Percentiles rank a stretch among this genome's conserved stretches.
Conservation (phyloP, 2,113 vertebrate genomes). For the Gulo gulo region DNA sequence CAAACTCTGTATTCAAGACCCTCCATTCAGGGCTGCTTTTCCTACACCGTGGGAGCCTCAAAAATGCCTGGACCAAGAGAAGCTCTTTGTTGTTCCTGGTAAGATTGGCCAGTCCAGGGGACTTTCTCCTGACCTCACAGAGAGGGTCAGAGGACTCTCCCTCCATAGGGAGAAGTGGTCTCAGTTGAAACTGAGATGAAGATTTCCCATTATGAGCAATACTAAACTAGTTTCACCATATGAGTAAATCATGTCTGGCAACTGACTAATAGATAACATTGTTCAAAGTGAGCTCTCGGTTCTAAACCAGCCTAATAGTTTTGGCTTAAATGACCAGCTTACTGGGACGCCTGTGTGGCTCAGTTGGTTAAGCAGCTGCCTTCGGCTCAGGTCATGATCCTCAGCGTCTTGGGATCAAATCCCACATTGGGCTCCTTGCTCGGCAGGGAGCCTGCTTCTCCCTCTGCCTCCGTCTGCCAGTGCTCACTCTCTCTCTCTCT, state of each 20-base stretch:
- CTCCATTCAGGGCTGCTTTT: not conserved
- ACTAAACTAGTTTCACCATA: not conserved
- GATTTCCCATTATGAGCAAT: not conserved
- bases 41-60: not conserved
- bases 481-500: too few relatives aligned
- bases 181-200: not conserved
- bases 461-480: too few relatives aligned
- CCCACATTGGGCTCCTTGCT: too few relatives aligned
- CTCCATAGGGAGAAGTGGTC: not conserved
- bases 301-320: slow-evolving; percentile 7
- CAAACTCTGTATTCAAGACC: not conserved
- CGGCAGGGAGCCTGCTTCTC: too few relatives aligned
- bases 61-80: not conserved
- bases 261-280: not conserved
- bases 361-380: too few relatives aligned
- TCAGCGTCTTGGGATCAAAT: too few relatives aligned
- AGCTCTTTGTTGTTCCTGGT: not conserved
- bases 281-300: not conserved
- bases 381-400: too few relatives aligned
- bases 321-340: slow-evolving; percentile 4
- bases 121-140: not conserved
- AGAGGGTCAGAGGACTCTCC: not conserved
- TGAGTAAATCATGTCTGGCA: not conserved
- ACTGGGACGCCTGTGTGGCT: too few relatives aligned
- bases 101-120: not conserved